Conservation (phyloP, 2,797 vertebrate genomes). For the Stomatorhinus walkeri region DNA sequence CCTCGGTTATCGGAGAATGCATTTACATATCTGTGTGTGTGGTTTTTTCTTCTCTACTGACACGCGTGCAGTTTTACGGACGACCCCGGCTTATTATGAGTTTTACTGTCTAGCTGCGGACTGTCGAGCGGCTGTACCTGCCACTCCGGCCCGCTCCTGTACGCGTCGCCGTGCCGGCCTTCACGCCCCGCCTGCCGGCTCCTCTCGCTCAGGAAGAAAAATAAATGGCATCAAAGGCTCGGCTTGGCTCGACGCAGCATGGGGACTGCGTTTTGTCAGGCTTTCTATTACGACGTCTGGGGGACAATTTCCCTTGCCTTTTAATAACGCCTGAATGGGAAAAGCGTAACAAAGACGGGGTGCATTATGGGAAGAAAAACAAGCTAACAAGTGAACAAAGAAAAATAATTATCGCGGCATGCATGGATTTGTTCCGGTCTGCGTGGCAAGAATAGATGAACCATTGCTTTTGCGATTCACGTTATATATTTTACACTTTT, state of each 20-base stretch:
- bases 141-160: conserved; percentile 6
- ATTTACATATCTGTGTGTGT: conserved; percentile 44
- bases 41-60: conserved; percentile 17
- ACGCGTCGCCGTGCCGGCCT: conserved; percentile 8
- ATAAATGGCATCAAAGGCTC: background rate
- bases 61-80: conserved; percentile 25
- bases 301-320: background rate
- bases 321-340: conserved; percentile 20
- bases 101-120: conserved; percentile 27
- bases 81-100: conserved; percentile 33
- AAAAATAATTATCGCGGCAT: conserved; percentile 8
- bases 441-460: background rate
- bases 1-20: conserved; percentile 42
- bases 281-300: conserved; percentile 1
- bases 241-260: background rate
- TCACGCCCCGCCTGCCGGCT: background rate
- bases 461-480: background rate
- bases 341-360: conserved; percentile 9
- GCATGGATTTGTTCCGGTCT: conserved; percentile 3
- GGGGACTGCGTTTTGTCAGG: conserved; percentile 5
- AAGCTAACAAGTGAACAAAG: conserved; percentile 23
- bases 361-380: conserved; percentile 23
- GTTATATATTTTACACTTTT: conserved; percentile 16
- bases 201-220: conserved; percentile 14
- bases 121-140: conserved; percentile 2